These are phyloP conservation scores for Aulostomus chinensis DNA, from an alignment of 2,797 vertebrate species.

Conservation along the genomic window DNA sequence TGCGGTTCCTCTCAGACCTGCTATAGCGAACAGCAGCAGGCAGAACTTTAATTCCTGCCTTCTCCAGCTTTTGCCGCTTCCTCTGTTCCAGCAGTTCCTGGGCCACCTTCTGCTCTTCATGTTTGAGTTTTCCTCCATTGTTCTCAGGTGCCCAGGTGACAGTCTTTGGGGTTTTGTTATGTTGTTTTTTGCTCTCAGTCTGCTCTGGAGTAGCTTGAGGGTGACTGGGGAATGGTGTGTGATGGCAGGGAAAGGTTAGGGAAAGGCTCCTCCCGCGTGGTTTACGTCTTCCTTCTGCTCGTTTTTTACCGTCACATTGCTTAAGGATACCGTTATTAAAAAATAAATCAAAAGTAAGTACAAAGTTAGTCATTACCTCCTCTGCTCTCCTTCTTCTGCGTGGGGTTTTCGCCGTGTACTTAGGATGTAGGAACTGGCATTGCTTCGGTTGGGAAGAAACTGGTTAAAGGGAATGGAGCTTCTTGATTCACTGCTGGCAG, in stretches of 20 bases:
- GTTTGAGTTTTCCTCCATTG: slow-evolving; percentile 51
- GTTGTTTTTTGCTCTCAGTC: slow-evolving; percentile 29
- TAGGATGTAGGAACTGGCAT: slow-evolving; percentile 89
- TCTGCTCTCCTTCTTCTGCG: slow-evolving; percentile 85
- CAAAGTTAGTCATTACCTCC: slow-evolving; percentile 74
- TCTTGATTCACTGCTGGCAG: slow-evolving; percentile 88
- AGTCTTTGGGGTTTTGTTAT: slow-evolving; percentile 64
- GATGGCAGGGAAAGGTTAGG: slow-evolving; percentile 24
- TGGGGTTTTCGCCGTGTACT: slow-evolving; percentile 87
- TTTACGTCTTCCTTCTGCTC: slow-evolving; percentile 1
- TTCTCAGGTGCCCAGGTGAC: slow-evolving; percentile 73
- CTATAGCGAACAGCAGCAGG: slow-evolving; percentile 86
- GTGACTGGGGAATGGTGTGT: slow-evolving; percentile 44
- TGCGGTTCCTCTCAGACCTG: slow-evolving; percentile 86
- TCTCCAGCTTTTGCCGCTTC: slow-evolving; percentile 84
- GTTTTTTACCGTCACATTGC: not conserved
- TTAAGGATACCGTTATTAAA: not conserved
- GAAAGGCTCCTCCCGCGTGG: not conserved
- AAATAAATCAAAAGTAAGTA: not conserved
- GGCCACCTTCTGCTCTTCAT: slow-evolving; percentile 63
- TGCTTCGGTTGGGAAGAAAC: slow-evolving; percentile 95
- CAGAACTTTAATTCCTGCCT: slow-evolving; percentile 89
- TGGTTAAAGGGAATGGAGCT: slow-evolving; percentile 94
- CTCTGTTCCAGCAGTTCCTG: slow-evolving; percentile 76
- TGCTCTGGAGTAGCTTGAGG: slow-evolving; percentile 47